phyloP scores from a whole-genome alignment of 30 jellyfish, hydroid and myxozoan genomes.

The Mastigias papua region DNA sequence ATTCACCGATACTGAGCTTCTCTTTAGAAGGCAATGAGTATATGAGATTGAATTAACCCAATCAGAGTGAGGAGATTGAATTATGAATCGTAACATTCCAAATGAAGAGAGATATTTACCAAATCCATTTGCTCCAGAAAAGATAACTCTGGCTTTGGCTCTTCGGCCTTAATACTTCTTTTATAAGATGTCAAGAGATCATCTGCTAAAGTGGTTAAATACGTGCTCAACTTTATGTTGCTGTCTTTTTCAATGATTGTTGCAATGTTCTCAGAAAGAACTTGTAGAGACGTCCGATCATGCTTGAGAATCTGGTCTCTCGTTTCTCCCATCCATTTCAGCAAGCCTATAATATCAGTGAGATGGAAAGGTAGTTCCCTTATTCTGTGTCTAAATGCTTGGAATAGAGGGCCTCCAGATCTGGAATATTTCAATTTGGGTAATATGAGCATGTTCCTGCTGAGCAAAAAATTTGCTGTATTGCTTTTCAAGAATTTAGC shows the following conservation, averaged over 20 bases:
- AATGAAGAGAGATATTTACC: slow-evolving; percentile 15
- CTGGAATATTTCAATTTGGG: no score
- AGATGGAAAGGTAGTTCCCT: neutral
- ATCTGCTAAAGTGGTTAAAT: slow-evolving; percentile 23
- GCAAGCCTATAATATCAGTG: slow-evolving; percentile 46
- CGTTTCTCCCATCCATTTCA: slow-evolving; percentile 81
- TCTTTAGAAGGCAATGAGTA: no score
- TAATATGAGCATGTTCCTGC: no score
- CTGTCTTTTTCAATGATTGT: slow-evolving; percentile 74
- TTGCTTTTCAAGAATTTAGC: no score
- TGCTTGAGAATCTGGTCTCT: slow-evolving; percentile 82
- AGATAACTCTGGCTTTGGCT: slow-evolving; percentile 1
- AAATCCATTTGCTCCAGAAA: slow-evolving; percentile 64
- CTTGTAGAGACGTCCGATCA: slow-evolving; percentile 76
- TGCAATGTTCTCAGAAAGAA: slow-evolving; percentile 71
- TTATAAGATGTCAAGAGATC: slow-evolving; percentile 24
- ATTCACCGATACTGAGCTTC: neutral
- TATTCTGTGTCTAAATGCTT: no score
- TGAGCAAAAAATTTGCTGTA: no score
- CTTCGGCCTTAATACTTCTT: slow-evolving; percentile 17
- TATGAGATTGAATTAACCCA: no score
- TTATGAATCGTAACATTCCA: neutral
- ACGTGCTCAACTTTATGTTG: slow-evolving; percentile 44
- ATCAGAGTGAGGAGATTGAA: no score
- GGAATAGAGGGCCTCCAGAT: no score